Conservation (phyloP, 2,888 invertebrate genomes). For the Tricholauxania praeusta region DNA sequence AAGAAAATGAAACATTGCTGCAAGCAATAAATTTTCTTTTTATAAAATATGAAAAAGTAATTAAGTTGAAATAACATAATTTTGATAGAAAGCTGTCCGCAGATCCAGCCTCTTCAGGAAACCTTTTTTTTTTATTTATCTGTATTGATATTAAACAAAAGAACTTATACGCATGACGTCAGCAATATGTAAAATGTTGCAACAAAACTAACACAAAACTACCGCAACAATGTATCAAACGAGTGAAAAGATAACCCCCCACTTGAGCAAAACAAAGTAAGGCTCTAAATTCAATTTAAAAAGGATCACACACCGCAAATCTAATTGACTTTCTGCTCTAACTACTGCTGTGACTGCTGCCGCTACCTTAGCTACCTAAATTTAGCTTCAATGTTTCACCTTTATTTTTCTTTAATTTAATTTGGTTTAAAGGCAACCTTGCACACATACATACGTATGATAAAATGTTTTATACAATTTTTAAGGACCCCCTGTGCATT, state of each 20-base stretch:
- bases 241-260: too few species aligned
- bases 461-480: background rate
- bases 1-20: too few species aligned
- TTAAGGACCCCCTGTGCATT: background rate
- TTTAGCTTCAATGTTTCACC: background rate
- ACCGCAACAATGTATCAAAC: background rate
- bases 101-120: background rate
- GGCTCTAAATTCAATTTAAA: slow-evolving; percentile 22
- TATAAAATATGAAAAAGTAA: background rate
- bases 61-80: slow-evolving; percentile 31
- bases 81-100: slow-evolving; percentile 30
- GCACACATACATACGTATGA: background rate
- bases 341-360: background rate
- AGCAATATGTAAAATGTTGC: background rate
- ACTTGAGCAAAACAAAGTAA: background rate
- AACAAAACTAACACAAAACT: background rate
- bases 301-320: slow-evolving; percentile 16
- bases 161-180: background rate
- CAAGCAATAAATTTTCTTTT: too few species aligned
- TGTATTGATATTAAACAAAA: background rate
- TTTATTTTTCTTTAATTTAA: slow-evolving; percentile 22
- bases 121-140: background rate
- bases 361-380: background rate
- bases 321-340: slow-evolving; percentile 11
- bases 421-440: background rate